A percentile compares a stretch with the other conserved stretches of the same genome.
These are phyloP conservation scores for Acromyrmex charruanus DNA, from an alignment of 1,140 invertebrate species.

Conservation along the genomic window DNA sequence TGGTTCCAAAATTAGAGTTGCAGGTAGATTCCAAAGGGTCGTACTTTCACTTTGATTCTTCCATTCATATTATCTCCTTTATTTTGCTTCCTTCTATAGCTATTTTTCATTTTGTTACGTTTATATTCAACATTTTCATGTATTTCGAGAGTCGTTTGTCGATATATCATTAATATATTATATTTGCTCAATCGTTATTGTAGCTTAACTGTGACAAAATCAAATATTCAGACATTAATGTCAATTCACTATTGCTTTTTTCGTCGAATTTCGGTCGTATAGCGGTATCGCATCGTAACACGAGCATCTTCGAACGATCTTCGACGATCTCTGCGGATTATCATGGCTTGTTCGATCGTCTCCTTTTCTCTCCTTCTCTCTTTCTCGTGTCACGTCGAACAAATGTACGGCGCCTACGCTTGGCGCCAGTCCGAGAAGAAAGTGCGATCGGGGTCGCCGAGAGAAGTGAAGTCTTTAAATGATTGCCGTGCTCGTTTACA, in stretches of 20 bases:
- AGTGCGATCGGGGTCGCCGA: conserved; percentile 73
- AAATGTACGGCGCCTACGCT: conserved; percentile 77
- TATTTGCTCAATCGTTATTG: background rate
- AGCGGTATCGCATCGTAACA: conserved; percentile 78
- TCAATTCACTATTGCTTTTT: conserved; percentile 66
- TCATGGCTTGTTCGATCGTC: conserved; percentile 40
- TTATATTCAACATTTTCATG: background rate
- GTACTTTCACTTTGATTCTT: background rate
- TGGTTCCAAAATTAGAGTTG: background rate
- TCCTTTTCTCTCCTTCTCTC: conserved; percentile 10
- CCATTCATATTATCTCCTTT: background rate
- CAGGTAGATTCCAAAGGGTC: background rate
- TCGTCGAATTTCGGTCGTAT: conserved; percentile 75
- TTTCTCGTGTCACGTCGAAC: conserved; percentile 45
- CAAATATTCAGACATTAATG: conserved; percentile 25
- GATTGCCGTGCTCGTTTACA: conserved; percentile 73
- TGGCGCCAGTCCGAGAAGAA: conserved; percentile 78
- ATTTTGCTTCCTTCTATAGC: background rate
- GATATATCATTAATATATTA: background rate
- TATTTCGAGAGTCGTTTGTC: background rate
- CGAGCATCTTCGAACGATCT: conserved; percentile 72
- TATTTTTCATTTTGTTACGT: background rate
- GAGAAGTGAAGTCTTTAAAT: conserved; percentile 67
- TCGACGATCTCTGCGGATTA: conserved; percentile 73
- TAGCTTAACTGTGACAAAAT: background rate